A percentile compares a stretch with the other conserved stretches of the same genome.
These are phyloP conservation scores for Callipepla californica DNA, from an alignment of 2,113 vertebrate species.

Conservation along the genomic window DNA sequence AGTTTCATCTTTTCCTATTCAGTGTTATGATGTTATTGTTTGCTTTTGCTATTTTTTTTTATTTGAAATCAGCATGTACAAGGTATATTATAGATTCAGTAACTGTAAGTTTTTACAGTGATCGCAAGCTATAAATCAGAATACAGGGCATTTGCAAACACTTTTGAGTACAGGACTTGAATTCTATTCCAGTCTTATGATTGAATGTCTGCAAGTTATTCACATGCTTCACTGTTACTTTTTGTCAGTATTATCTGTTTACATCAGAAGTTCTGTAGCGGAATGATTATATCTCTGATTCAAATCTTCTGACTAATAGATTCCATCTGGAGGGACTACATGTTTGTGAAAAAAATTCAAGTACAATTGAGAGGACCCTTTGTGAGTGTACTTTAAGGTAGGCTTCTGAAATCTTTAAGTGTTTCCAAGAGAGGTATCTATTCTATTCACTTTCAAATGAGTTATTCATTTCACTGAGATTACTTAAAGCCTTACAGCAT, in stretches of 20 bases:
- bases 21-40: neutral
- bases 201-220: neutral
- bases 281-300: neutral
- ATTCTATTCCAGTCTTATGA: neutral
- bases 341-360: constrained; percentile 26
- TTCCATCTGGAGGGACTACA: neutral
- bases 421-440: constrained; percentile 3
- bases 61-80: neutral
- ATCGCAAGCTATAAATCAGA: neutral
- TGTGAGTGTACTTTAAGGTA: neutral
- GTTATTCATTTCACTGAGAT: constrained; percentile 49
- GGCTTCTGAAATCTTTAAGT: constrained; percentile 24
- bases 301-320: constrained; percentile 18
- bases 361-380: neutral
- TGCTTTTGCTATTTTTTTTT: neutral
- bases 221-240: neutral
- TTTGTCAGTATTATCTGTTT: constrained; percentile 2
- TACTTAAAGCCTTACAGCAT: constrained; percentile 14
- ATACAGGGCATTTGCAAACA: neutral
- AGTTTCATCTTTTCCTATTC: neutral
- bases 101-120: neutral
- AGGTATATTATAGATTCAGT: neutral
- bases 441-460: constrained; percentile 60
- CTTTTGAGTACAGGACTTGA: neutral
- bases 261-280: neutral